Evolutionary conservation across 2,888 invertebrate genomes (phyloP).

Genomic region (Acrobasis repandana): DNA sequence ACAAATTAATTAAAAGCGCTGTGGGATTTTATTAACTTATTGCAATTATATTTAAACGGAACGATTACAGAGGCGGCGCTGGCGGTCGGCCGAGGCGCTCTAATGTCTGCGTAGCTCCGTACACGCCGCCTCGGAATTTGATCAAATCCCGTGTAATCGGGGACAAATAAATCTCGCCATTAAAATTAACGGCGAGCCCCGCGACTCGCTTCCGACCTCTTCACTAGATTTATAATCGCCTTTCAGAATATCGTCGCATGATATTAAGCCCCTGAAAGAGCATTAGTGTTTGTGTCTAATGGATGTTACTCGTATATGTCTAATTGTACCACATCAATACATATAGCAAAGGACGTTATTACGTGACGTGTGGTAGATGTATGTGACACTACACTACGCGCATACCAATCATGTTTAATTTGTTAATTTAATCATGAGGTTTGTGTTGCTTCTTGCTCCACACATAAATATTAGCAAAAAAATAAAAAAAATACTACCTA

Average conservation of each 20-base stretch:
- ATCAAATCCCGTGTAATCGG: constrained; percentile 69
- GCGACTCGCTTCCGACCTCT: constrained; percentile 66
- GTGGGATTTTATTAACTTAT: constrained; percentile 76
- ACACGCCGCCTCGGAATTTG: constrained; percentile 60
- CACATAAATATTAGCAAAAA: background rate
- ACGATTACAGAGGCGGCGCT: constrained; percentile 56
- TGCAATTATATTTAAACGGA: constrained; percentile 76
- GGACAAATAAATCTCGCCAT: constrained; percentile 75
- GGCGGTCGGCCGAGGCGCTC: constrained; percentile 39
- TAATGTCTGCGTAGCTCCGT: constrained; percentile 56
- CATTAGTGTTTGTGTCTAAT: constrained; percentile 52
- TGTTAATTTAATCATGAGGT: too few species aligned
- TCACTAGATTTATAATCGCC: constrained; percentile 72
- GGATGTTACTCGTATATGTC: constrained; percentile 48
- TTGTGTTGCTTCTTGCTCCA: too few species aligned
- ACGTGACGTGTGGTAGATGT: background rate
- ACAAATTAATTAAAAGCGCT: constrained; percentile 75
- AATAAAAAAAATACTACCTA: too few species aligned
- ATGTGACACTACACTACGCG: background rate
- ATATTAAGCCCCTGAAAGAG: constrained; percentile 54
- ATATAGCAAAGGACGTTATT: background rate
- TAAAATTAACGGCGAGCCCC: constrained; percentile 69
- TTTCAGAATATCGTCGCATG: constrained; percentile 58
- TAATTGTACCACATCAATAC: constrained; percentile 28
- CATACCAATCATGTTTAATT: background rate